phyloP scores from a whole-genome alignment of 2,797 vertebrate species.

The Takifugu ocellatus region DNA sequence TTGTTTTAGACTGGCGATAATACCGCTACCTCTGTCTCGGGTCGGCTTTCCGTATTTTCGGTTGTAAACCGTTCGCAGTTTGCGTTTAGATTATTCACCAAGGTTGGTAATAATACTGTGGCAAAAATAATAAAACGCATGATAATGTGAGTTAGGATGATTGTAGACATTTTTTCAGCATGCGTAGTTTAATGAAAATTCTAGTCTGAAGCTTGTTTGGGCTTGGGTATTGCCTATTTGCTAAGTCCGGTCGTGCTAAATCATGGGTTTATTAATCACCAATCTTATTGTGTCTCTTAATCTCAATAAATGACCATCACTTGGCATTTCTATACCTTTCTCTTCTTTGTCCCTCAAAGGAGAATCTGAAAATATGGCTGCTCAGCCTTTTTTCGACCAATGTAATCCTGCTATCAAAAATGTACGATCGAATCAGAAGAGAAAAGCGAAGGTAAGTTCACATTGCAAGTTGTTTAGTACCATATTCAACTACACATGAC shows the following conservation, averaged over 20 bases:
- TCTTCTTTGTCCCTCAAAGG: neutral
- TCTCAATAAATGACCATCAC: no score
- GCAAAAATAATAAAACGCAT: no score
- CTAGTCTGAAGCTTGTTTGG: no score
- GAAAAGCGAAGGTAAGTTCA: slow-evolving; percentile 33
- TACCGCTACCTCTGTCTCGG: neutral
- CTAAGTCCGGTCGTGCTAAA: neutral
- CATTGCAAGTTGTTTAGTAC: neutral
- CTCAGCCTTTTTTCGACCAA: slow-evolving; percentile 3
- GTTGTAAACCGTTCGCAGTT: no score
- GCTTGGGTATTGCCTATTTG: no score
- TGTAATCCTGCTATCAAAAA: neutral
- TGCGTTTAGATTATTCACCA: no score
- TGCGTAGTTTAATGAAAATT: no score
- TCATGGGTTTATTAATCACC: fast-evolving
- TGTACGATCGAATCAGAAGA: slow-evolving; percentile 27
- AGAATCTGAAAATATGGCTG: slow-evolving; percentile 29
- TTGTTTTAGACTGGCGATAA: slow-evolving; percentile 36
- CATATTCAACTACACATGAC: neutral
- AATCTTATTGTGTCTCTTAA: neutral
- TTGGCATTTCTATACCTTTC: neutral
- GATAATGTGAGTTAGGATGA: neutral
- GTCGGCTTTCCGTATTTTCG: no score
- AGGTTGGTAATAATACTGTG: no score
- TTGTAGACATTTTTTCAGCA: no score